Evolutionary conservation across 23 tunicate genomes (phyloP), one percentile per base, ranked within the genome.

Genomic region (Botrylloides violaceus): DNA sequence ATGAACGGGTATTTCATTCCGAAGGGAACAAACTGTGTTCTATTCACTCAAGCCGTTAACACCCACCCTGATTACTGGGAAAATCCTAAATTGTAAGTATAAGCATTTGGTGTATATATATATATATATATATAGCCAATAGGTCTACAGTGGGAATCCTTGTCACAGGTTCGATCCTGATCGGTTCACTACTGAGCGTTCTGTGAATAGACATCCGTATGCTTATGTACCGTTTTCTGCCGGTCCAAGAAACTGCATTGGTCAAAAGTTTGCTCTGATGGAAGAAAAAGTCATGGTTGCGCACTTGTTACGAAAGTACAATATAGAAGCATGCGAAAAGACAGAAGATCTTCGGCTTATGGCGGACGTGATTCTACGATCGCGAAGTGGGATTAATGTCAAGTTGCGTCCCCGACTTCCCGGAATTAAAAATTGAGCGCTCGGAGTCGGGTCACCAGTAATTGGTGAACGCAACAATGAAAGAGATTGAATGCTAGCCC

Each of bases 231-330:
- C 99, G 65, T 94, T 94, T 65, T 79, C 87, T 12, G 99, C 99
- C 38, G 99, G 99, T 2, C 99, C 99, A 22, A 49, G 99, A 62
- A 94, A 94, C 76, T 94, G 99, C 79, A 87, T 94, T 50, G 99
- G 99, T 31, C 99, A 94, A 50, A 66, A 80, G 47, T 94, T 94
- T 70, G 99, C 99, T 23, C 23, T 82, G 61, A 68, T 83, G 83
- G 88, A 90, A 36, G 96, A 87, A 49, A 94, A 94, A 63, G 88
- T 94, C 22, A 58, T 94, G n/a, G 29, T 94, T 15, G 59, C 91
- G 3, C 66, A 80, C 29, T 29, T 94, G 39, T 36, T 94, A 1
- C 79, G 96, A 30, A 76, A 71, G 31, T 87, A 77, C 55, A 29
- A 25, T 6, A 49, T 82, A 24, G 76, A 30, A 18, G 64, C 88